Evolutionary conservation across 1,140 invertebrate genomes (phyloP).

Genomic region (Chionoecetes opilio): DNA sequence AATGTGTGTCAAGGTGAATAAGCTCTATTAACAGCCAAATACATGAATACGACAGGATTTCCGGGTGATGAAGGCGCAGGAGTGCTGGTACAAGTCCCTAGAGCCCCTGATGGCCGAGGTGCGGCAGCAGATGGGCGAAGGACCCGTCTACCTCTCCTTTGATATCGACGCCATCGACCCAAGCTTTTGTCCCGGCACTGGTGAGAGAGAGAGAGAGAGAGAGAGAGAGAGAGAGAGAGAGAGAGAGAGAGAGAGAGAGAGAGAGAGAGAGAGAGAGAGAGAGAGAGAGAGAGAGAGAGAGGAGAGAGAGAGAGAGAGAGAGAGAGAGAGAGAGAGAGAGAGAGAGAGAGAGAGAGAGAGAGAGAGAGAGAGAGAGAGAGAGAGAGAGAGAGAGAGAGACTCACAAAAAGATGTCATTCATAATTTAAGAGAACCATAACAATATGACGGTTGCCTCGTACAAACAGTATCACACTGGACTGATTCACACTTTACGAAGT

Average conservation of each 20-base stretch:
- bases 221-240: constrained; percentile 42
- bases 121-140: constrained; percentile 61
- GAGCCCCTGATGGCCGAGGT: constrained; percentile 73
- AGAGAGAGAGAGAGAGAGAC: too few relatives aligned
- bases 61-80: constrained; percentile 68
- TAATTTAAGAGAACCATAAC: too few relatives aligned
- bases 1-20: too few relatives aligned
- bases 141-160: constrained; percentile 73
- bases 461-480: too few relatives aligned
- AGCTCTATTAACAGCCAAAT: too few relatives aligned
- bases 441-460: too few relatives aligned
- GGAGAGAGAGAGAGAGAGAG: neutral
- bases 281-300: neutral
- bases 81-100: constrained; percentile 70
- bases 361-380: too few relatives aligned
- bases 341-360: constrained; percentile 11
- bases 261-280: constrained; percentile 39
- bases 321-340: constrained; percentile 4
- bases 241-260: constrained; percentile 48
- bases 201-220: constrained; percentile 43
- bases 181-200: constrained; percentile 71
- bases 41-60: too few relatives aligned
- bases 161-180: constrained; percentile 76
- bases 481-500: too few relatives aligned
- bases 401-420: too few relatives aligned